These are phyloP conservation scores for Xanthorhoe designata DNA, from an alignment of 2,888 invertebrate genomes.

Conservation along the genomic window DNA sequence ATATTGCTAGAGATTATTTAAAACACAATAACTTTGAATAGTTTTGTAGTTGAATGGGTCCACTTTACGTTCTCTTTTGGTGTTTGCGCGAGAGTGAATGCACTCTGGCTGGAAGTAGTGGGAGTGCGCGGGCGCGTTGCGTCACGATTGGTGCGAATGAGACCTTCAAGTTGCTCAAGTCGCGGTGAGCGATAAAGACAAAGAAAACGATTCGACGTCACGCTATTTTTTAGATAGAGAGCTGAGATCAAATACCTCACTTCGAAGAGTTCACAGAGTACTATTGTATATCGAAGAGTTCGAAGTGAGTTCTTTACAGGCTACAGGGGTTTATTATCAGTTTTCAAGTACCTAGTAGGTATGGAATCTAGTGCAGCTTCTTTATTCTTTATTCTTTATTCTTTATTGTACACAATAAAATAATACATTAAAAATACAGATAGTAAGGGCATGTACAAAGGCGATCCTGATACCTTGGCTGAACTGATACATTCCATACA, in stretches of 20 bases:
- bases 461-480: no score
- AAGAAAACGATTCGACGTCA: constrained; percentile 48
- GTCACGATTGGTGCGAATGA: constrained; percentile 61
- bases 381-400: no score
- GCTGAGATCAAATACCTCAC: constrained; percentile 10
- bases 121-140: constrained; percentile 60
- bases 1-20: neutral
- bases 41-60: constrained; percentile 5
- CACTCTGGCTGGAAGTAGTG: constrained; percentile 57
- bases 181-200: constrained; percentile 51
- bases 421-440: no score
- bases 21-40: neutral
- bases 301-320: no score
- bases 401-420: no score
- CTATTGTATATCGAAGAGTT: no score
- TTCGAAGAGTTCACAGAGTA: neutral
- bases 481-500: no score
- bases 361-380: no score
- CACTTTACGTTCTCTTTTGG: constrained; percentile 61
- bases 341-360: no score
- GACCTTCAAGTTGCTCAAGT: constrained; percentile 45
- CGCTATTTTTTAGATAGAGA: constrained; percentile 22
- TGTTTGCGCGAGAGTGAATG: constrained; percentile 78
- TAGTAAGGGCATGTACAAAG: no score
- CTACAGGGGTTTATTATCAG: no score